Base-by-base conservation (phyloP, 2,113 vertebrate genomes). In the Pomatorhinus ruficollis region DNA sequence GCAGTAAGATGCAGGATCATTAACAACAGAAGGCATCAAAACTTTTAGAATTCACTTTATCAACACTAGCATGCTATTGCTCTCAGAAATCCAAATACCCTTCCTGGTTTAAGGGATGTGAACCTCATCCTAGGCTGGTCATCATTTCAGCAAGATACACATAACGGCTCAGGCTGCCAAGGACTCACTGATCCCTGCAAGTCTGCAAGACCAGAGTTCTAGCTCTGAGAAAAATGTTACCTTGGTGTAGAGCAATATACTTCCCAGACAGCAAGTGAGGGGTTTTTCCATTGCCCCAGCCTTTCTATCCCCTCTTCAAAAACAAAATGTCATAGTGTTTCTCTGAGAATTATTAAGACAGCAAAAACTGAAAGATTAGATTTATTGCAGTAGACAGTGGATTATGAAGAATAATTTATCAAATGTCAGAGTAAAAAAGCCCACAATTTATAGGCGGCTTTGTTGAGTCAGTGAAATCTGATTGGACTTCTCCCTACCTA, bases 401-500 rank as follows among this genome's bases (percentile, higher is more conserved):
- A 98, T 98, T 98, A 98, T 98, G 98, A 98, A 98, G 97, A 98
- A 98, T 97, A 98, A 98, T 98, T 98, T 95, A 98, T 98, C 98
- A 98, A 98, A 98, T 27, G 98, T 98, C 98, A 98, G 96, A 80
- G 97, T 94, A 97, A 88, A 94, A 94, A 93, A 97, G 96, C 91
- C 96, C 93, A 97, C 96, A 97, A 97, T 98, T 98, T 98, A 96
- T 83, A 97, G 97, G 96, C 57, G 23, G 97, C 97, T 97, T 97
- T 97, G 94, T 95, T 97, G 96, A 97, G 93, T 94, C 90, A 95
- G 97, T 93, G 94, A 96, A 95, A 97, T 98, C 97, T 97, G 98
- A 98, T 97, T 97, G 98, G 97, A 76, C 95, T 94, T 96, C 78
- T 95, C 92, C 77, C 66, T 77, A 97, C 93, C 90, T 98, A 98